These are phyloP conservation scores for Ianthella basta DNA, from an alignment of 37 sponge, comb jelly and placozoan genomes.

Conservation along the genomic window DNA sequence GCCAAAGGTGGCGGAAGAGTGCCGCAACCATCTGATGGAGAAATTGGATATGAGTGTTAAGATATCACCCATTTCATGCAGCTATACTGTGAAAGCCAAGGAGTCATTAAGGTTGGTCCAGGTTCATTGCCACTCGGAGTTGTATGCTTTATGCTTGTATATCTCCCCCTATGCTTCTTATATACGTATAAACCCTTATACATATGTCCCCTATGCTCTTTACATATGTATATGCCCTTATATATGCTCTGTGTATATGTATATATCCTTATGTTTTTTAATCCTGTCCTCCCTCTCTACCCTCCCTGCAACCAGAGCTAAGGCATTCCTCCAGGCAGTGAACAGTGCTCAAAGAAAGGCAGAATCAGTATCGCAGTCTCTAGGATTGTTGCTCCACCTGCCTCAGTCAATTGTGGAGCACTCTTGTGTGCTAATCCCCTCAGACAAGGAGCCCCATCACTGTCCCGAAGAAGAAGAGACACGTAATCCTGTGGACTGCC, in stretches of 20 bases:
- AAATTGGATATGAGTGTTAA: constrained; percentile 27
- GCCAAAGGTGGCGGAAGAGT: background rate
- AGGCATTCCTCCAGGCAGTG: constrained; percentile 7
- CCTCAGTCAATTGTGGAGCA: constrained; percentile 11
- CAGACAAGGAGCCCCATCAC: background rate
- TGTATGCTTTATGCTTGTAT: background rate
- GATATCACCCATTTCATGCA: background rate
- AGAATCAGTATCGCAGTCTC: constrained; percentile 10
- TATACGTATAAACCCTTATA: background rate
- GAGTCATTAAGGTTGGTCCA: background rate
- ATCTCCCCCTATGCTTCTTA: background rate
- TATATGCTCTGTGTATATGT: background rate
- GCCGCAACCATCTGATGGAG: constrained; percentile 12
- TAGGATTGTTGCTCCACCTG: background rate
- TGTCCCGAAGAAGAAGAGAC: background rate
- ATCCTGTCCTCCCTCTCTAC: no score
- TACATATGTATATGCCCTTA: background rate
- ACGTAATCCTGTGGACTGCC: background rate
- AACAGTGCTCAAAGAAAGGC: background rate
- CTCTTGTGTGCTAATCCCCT: background rate
- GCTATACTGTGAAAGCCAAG: constrained; percentile 3
- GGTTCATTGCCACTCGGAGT: background rate
- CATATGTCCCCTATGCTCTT: background rate
- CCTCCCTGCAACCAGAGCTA: background rate
- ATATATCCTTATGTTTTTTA: background rate